Evolutionary conservation across 2,113 vertebrate genomes (phyloP), one percentile per base, ranked within the genome.

Genomic region (Ochotona curzoniae): DNA sequence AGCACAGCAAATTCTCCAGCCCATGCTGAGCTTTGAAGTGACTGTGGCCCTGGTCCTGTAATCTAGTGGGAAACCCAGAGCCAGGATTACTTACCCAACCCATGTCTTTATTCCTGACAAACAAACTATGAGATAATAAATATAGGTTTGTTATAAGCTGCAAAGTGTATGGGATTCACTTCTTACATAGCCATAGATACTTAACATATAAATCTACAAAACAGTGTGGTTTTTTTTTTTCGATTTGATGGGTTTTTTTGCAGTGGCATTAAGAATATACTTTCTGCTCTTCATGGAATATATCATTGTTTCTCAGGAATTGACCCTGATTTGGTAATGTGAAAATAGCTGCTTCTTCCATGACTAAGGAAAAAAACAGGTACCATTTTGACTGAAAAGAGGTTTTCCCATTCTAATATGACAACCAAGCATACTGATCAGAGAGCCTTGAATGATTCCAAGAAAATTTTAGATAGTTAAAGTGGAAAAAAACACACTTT

Each of bases 401-500:
- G 92, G 20, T 67, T 86, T 86, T 86, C 61, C 28, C 21, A 32
- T 30, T 90, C 30, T 84, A 81, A 80, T 26, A 75, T 69, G 57
- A 38, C 70, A 61, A 15, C 35, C 21, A 61, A 63, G 3, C 21
- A 83, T 90, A 89, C 28, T 80, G 66, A 88, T 61, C 87, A 88
- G 30, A n/a, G 69, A 79, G 54, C 8, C 61, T 81, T 80, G 76
- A 87, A 80, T 23, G 81, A 61, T 89, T 96, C 13, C 20, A 79
- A 47, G 70, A 74, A 93, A 92, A 67, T 26, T 89, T 4, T 44
- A 78, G 96, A 66, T 78, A 87, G 57, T 84, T 64, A 70, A 87
- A 71, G 18, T 80, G 69, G 49, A 15, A 70, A 85, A 18, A 44
- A 93, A 93, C 81, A 87, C 67, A 87, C 47, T 96, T 95, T 86